A percentile compares a stretch with the other conserved stretches of the same genome.
These are phyloP conservation scores for Nephrotoma flavescens DNA, from an alignment of 2,888 invertebrate species.

Conservation along the genomic window DNA sequence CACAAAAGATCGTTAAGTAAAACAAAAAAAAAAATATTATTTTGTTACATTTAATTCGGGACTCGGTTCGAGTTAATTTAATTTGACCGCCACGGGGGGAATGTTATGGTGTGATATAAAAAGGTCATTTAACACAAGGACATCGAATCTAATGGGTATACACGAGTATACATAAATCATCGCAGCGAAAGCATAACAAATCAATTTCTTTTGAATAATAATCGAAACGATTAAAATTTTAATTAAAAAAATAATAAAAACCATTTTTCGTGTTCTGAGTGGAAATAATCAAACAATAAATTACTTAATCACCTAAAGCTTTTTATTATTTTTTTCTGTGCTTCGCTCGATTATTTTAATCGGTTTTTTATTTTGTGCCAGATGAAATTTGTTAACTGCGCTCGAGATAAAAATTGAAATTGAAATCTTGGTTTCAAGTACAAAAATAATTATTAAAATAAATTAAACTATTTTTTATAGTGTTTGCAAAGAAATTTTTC, in stretches of 20 bases:
- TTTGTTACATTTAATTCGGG: not conserved
- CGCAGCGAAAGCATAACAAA: not conserved
- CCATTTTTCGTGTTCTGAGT: not conserved
- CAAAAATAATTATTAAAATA: not conserved
- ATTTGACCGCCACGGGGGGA: not conserved
- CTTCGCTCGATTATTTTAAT: not conserved
- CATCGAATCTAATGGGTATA: not conserved
- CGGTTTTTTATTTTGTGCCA: not conserved
- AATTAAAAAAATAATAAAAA: not conserved
- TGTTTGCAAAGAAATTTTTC: no score
- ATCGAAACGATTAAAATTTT: not conserved
- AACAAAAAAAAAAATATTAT: not conserved
- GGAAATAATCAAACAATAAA: not conserved
- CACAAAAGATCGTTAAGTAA: not conserved
- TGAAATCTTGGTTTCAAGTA: not conserved
- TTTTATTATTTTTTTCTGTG: not conserved
- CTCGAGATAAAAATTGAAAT: not conserved
- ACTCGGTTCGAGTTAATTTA: not conserved
- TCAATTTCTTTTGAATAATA: not conserved
- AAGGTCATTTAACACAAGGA: not conserved
- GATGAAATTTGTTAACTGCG: not conserved
- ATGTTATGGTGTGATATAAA: not conserved
- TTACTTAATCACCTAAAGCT: not conserved
- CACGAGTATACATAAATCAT: not conserved
- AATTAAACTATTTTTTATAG: no score